Base-by-base conservation (phyloP, 2,113 vertebrate species). In the Spermophilus dauricus region DNA sequence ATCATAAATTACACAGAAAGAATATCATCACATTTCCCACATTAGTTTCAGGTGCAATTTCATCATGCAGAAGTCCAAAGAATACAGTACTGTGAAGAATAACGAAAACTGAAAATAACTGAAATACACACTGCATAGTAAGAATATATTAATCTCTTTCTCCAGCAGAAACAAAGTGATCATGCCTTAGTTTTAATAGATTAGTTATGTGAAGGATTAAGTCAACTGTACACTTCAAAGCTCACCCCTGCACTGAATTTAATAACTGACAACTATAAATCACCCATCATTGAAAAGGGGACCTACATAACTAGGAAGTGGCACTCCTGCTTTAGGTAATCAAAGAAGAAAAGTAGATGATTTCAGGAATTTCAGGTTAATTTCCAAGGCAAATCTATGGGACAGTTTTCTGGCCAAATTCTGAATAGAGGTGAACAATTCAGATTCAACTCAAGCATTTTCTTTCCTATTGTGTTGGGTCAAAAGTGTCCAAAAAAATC, bases 31-130 rank as follows among this genome's bases (percentile, higher is more conserved):
- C 67, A 86, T 92, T 95, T 97, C 97, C 98, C 6, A 22, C 69
- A 96, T 98, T 98, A 98, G 96, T 98, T 98, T 98, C 93, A 98
- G 98, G 98, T 92, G 98, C 97, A 93, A 98, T 97, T 72, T 58
- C n/a, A 13, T 95, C 98, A 98, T 98, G 99, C 98, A 98, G 97
- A 97, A 98, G 97, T 96, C 87, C 97, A 97, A 96, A 61, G 97
- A 97, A 98, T 98, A 97, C 92, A 98, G 80, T 94, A 96, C 90
- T 98, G 98, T 98, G 98, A 97, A 98, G 88, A 98, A 98, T 97
- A 91, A 96, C 70, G 86, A 97, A 95, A 86, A 84, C 53, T 88
- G 78, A 92, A 89, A 98, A 97, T 97, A 88, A 97, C 95, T 95
- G 95, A 98, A 97, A 97, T 58, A 83, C 86, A 96, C 94, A 97